A percentile compares a stretch with the other conserved stretches of the same genome.
These are phyloP conservation scores for Galbula dea DNA, from an alignment of 2,113 vertebrate genomes.

Conservation along the genomic window DNA sequence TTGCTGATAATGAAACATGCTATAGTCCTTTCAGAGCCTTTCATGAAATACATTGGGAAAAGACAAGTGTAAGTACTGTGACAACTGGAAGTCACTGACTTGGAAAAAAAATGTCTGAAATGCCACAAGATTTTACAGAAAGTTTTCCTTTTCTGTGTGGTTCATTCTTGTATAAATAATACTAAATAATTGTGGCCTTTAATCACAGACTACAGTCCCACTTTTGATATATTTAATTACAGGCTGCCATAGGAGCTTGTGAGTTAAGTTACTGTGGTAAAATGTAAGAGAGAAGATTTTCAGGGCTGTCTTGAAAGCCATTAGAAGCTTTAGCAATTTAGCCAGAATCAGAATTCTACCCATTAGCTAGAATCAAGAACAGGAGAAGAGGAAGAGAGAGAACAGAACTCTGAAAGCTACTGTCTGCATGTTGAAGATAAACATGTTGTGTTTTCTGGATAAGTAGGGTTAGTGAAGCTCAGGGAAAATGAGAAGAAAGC, in stretches of 20 bases:
- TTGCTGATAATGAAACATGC: background rate
- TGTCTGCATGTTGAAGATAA: background rate
- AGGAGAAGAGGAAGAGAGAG: background rate
- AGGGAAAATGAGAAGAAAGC: background rate
- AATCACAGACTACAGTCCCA: background rate
- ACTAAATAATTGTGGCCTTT: background rate
- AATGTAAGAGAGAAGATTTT: background rate
- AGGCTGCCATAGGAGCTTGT: background rate
- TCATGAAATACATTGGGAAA: background rate
- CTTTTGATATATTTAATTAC: background rate
- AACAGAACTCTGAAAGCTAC: background rate
- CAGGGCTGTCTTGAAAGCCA: background rate
- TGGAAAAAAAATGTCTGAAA: background rate
- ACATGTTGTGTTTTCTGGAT: background rate
- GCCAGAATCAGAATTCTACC: background rate
- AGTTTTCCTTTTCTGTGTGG: background rate
- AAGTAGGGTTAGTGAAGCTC: background rate
- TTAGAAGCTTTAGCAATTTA: background rate
- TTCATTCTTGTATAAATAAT: background rate
- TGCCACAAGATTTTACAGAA: background rate
- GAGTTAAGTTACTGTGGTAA: background rate
- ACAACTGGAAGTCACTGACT: conserved; percentile 1
- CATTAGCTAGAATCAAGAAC: background rate
- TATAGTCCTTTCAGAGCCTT: background rate
- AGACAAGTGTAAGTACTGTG: background rate